These are phyloP conservation scores for Cremastinae sp. DNA, from an alignment of 2,888 invertebrate species.

Conservation along the genomic window DNA sequence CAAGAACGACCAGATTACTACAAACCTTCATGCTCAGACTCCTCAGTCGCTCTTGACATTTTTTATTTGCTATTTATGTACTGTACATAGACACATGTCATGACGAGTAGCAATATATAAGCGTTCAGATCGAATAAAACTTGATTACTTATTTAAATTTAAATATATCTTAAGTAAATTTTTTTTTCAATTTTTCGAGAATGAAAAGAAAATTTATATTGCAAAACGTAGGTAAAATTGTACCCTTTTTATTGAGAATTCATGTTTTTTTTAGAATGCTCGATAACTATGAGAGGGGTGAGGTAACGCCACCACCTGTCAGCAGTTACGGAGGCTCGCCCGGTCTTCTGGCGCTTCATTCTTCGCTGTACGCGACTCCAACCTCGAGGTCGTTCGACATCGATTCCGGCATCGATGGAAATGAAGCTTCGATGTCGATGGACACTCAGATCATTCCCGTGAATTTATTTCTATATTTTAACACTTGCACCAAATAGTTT, in stretches of 20 bases:
- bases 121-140: too few relatives aligned
- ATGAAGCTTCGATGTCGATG: conserved; percentile 78
- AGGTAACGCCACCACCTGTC: conserved; percentile 78
- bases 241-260: not conserved
- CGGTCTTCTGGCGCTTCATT: conserved; percentile 77
- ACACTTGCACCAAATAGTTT: too few relatives aligned
- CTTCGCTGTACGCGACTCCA: conserved; percentile 77
- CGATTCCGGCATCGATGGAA: conserved; percentile 77
- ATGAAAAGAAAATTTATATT: too few relatives aligned
- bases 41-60: conserved; percentile 46
- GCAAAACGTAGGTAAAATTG: not conserved
- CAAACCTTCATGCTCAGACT: conserved; percentile 44
- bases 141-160: too few relatives aligned
- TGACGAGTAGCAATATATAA: too few relatives aligned
- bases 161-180: too few relatives aligned
- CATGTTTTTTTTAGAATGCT: conserved; percentile 76
- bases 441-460: conserved; percentile 79
- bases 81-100: not conserved
- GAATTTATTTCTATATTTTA: conserved; percentile 50
- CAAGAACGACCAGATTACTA: conserved; percentile 54
- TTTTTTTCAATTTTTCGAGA: too few relatives aligned
- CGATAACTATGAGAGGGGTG: conserved; percentile 79
- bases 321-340: conserved; percentile 77
- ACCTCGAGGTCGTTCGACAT: conserved; percentile 76
- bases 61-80: not conserved